phyloP scores from a whole-genome alignment of 2,113 vertebrate species.

The Choloepus hoffmanni region DNA sequence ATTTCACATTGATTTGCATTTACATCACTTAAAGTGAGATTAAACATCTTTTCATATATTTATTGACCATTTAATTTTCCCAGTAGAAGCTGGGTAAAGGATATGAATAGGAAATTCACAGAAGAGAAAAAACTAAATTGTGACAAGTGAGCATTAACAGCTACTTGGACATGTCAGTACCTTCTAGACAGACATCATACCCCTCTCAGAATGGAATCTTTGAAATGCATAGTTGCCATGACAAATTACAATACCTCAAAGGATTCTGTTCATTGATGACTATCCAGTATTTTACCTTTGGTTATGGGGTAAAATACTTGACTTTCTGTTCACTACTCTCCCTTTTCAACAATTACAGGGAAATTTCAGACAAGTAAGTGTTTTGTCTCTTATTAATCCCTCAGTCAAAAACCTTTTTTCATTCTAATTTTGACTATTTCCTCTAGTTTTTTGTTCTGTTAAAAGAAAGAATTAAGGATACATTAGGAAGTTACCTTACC shows the following conservation, averaged over 20 bases:
- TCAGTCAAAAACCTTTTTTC: neutral
- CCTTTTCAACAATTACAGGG: neutral
- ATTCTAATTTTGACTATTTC: neutral
- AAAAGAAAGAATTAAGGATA: neutral
- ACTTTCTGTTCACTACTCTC: neutral
- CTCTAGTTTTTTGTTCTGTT: neutral
- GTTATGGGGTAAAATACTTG: neutral
- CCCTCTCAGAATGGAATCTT: constrained; percentile 69
- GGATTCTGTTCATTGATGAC: neutral
- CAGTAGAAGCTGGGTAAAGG: too few species aligned
- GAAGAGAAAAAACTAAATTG: too few species aligned
- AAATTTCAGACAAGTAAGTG: constrained; percentile 56
- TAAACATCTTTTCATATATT: neutral
- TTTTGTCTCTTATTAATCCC: neutral
- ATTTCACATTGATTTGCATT: neutral
- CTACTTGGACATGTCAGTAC: neutral
- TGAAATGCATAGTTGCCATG: constrained; percentile 51
- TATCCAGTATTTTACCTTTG: neutral
- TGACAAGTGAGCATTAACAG: neutral
- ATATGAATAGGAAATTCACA: too few species aligned
- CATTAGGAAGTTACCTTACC: neutral
- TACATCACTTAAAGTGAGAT: neutral
- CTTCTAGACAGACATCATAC: neutral
- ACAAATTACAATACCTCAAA: constrained; percentile 41
- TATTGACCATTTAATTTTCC: neutral